Conservation (phyloP, 2,797 vertebrate genomes). For the Pteropus rufus region DNA sequence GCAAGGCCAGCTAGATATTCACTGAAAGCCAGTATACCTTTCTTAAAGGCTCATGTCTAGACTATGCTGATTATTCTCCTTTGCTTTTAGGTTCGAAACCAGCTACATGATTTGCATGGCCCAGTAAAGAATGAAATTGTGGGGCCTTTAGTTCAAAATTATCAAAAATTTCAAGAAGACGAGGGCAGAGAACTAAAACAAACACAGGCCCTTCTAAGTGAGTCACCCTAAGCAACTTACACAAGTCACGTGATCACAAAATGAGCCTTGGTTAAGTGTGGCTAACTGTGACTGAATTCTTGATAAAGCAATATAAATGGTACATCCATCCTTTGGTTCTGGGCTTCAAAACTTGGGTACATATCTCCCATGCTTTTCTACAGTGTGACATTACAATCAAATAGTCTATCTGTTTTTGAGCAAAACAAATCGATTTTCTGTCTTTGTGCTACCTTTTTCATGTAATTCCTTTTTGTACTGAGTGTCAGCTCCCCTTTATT, state of each 20-base stretch:
- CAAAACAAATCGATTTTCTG: not conserved
- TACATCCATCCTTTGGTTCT: not conserved
- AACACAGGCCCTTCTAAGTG: not conserved
- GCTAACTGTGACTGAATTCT: not conserved
- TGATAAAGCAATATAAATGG: not conserved
- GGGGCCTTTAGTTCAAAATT: rapidly evolving
- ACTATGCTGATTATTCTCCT: rapidly evolving
- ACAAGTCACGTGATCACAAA: not conserved
- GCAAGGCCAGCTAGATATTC: not conserved
- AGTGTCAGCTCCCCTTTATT: not conserved
- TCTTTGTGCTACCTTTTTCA: not conserved
- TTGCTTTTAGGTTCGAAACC: not conserved
- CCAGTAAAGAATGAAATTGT: not conserved
- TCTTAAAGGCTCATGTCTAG: not conserved
- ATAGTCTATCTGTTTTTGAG: not conserved
- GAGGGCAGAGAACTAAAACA: not conserved
- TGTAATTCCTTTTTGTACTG: not conserved
- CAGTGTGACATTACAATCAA: not conserved
- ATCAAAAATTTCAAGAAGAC: not conserved
- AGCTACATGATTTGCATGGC: not conserved
- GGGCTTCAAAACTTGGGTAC: not conserved
- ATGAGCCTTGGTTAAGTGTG: not conserved
- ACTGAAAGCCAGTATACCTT: not conserved
- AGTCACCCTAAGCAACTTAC: rapidly evolving
- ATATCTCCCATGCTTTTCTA: not conserved